Base-by-base conservation (phyloP, 2,113 vertebrate genomes). In the Notothenia rossii region DNA sequence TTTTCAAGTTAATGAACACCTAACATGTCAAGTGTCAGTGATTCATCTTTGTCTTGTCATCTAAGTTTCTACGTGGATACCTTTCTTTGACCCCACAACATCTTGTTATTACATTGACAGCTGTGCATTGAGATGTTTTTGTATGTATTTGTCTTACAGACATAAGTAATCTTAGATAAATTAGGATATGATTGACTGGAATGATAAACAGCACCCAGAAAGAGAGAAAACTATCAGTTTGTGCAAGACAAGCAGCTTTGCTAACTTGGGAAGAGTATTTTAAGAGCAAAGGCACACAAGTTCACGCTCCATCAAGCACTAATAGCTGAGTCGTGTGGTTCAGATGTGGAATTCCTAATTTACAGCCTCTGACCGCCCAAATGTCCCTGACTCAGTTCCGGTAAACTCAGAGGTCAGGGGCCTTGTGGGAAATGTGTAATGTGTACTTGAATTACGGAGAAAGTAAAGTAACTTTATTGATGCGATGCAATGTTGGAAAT, bases 301-400 rank as follows among this genome's bases (percentile, higher is more conserved):
- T 88, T 90, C 87, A 91, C 29, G 83, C 86, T 88, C 86, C 82
- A 87, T 84, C 55, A 86, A 89, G 68, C 75, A 65, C 82, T 86
- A 90, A 90, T 79, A 62, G 86, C 89, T 53, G 75, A 88, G 85
- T 84, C 25, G 62, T 90, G 87, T 86, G 87, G 85, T 90, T 91
- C 81, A 79, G 53, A 86, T 85, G 87, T 72, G 85, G 86, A 90
- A 86, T 89, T 86, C 77, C 75, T 83, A 75, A 85, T 93, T 93
- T 91, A 87, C 81, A 77, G 87, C 82, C 79, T 87, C 63, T 83
- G 72, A 90, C 80, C 64, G 64, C 68, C 55, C 79, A 13, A 50
- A 46, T 79, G 82, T 85, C 79, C 71, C 72, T 61, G 80, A 79
- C 79, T 86, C 78, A 86, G 68, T 88, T 88, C 84, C 63, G 67